These are phyloP conservation scores for Indicator indicator DNA, from an alignment of 2,113 vertebrate species.

Conservation along the genomic window DNA sequence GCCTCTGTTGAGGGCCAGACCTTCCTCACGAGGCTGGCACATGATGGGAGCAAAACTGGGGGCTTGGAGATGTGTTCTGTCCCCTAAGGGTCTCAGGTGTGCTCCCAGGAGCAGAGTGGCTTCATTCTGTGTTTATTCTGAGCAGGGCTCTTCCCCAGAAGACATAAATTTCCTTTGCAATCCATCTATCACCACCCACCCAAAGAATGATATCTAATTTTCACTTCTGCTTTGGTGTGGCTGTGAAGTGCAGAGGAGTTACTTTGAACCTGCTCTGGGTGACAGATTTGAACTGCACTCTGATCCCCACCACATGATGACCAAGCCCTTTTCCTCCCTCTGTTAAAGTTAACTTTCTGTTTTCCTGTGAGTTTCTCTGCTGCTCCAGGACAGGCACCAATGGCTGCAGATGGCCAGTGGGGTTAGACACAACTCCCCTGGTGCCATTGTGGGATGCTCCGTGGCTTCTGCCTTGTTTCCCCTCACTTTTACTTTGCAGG, in stretches of 20 bases:
- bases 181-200: background rate
- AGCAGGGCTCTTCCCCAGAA: background rate
- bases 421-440: background rate
- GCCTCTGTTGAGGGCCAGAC: background rate
- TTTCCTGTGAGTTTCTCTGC: background rate
- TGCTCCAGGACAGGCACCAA: background rate
- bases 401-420: background rate
- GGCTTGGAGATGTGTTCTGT: background rate
- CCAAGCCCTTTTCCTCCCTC: background rate
- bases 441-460: background rate
- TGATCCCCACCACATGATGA: background rate
- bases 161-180: background rate
- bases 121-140: background rate
- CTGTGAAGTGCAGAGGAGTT: background rate
- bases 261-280: slow-evolving; percentile 28
- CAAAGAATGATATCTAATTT: background rate
- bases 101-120: background rate
- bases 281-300: slow-evolving; percentile 20
- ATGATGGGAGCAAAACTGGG: background rate
- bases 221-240: slow-evolving; percentile 19
- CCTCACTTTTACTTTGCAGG: background rate
- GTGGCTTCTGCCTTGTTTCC: background rate
- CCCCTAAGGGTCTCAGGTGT: background rate
- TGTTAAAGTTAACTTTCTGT: background rate
- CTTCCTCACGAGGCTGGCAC: background rate